Evolutionary conservation across 2,797 vertebrate genomes (phyloP), one percentile per base, ranked within the genome.

Genomic region (Artibeus lituratus): DNA sequence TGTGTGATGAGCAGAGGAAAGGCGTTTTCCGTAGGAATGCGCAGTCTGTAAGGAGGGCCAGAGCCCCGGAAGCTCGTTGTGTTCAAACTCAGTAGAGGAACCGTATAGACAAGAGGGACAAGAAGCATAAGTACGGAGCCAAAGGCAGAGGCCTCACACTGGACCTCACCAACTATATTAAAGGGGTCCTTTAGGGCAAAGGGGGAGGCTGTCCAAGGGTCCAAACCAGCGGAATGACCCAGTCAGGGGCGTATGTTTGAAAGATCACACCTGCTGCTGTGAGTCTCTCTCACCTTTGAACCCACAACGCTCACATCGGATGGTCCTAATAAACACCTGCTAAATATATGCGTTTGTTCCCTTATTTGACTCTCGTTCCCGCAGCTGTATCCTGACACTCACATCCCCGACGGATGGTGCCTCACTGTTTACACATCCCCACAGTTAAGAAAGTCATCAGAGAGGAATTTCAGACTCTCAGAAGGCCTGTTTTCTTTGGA

Each of bases 401-500:
- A 82, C 86, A 78, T 49, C 49, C 78, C 87, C n/a, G 55, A 11
- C 96, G 65, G 82, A 86, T 0, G 0, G 29, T 70, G 89, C 21
- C 78, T 80, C 94, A 86, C 72, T 86, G 91, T 92, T 47, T 78
- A 87, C 29, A 5, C 7, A 24, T 74, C 76, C 49, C n/a, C 18
- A 15, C 76, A 85, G 29, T 3, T 90, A 51, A 67, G 29, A 96
- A 92, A 97, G 90, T 77, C 49, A 94, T 95, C 88, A 76, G 80
- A 95, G 84, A 98, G 90, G 85, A 44, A 35, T 12, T 94, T 77
- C 82, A 92, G 55, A 86, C 57, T 59, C 67, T 94, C 83, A 69
- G 76, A 96, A 88, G 82, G 70, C 82, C 67, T 9, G 78, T 92
- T 74, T 82, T 90, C 94, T 92, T 89, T 85, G 91, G 94, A 94